Conservation (phyloP, 2,888 invertebrate species). For the Mythimna pallens region DNA sequence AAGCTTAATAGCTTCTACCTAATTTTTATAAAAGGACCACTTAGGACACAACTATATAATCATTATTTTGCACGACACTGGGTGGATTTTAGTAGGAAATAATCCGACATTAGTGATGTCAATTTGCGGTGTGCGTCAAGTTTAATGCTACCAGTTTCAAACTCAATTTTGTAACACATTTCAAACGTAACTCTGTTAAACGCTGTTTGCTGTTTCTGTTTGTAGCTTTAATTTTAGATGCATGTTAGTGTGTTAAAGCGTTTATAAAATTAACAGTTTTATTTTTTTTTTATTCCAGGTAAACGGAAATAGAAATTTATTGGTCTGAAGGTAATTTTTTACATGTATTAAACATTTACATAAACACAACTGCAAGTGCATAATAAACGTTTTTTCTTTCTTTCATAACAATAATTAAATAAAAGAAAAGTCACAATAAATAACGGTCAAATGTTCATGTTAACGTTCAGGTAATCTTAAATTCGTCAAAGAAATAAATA, state of each 20-base stretch:
- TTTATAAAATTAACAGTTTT: constrained; percentile 16
- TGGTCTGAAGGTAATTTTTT: neutral
- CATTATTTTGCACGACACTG: neutral
- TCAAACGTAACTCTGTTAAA: constrained; percentile 4
- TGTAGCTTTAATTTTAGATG: constrained; percentile 10
- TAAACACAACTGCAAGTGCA: no score
- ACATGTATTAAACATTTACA: no score
- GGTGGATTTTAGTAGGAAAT: neutral
- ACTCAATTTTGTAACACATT: constrained; percentile 26
- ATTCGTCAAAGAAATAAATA: no score
- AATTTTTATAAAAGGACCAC: neutral
- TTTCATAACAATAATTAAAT: no score
- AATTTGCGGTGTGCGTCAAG: constrained; percentile 19
- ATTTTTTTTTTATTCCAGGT: constrained; percentile 35
- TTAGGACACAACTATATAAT: neutral
- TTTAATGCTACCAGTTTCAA: neutral
- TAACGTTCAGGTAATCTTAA: no score
- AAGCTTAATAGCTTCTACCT: neutral
- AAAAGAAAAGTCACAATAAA: no score
- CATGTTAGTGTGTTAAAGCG: neutral
- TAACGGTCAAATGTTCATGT: no score
- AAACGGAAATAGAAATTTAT: neutral
- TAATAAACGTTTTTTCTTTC: no score
- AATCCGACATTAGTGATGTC: neutral
- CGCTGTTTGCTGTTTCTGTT: constrained; percentile 15